Base-by-base conservation (phyloP, 2,113 vertebrate species). In the Toxotes jaculatrix region DNA sequence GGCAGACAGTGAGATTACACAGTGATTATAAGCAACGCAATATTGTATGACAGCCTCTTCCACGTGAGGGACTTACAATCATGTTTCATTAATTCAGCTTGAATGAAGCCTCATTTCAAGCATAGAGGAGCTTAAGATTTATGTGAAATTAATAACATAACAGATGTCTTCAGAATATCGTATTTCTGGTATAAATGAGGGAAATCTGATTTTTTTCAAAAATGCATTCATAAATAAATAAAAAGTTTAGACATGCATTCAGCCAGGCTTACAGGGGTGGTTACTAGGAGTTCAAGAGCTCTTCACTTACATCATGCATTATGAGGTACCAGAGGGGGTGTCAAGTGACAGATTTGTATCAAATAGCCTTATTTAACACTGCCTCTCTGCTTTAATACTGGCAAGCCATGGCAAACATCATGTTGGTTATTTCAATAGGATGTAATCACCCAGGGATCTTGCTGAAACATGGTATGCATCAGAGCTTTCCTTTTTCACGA, bases 121-220 rank as follows among this genome's bases (percentile, higher is more conserved):
- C 96, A 96, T 96, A 95, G 94, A 96, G 96, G 96, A 97, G 97
- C 97, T 98, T 98, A 98, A 97, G 96, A 97, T 97, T 96, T 97
- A 97, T 97, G 96, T 97, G 96, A 98, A 98, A 97, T 97, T 98
- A 97, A 98, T 98, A 97, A 97, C 96, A 95, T 96, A 97, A 96
- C 96, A 98, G 97, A 98, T 98, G 97, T 98, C 96, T 97, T 97
- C 95, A 96, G 95, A 96, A 97, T 96, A 96, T 96, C 86, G 79
- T 94, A 96, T 94, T 94, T 96, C 92, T 95, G 91, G 91, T 94
- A 96, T 94, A 87, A 93, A 96, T 93, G 94, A 87, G 77, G 93
- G 87, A 83, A 83, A 87, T 86, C 89, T 90, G 94, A 95, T 96
- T 95, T 95, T 95, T 63, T 76, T 62, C 59, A 94, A 96, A 96